These are phyloP conservation scores for Rhynchomys soricoides DNA, from an alignment of 2,113 vertebrate genomes.

Conservation along the genomic window DNA sequence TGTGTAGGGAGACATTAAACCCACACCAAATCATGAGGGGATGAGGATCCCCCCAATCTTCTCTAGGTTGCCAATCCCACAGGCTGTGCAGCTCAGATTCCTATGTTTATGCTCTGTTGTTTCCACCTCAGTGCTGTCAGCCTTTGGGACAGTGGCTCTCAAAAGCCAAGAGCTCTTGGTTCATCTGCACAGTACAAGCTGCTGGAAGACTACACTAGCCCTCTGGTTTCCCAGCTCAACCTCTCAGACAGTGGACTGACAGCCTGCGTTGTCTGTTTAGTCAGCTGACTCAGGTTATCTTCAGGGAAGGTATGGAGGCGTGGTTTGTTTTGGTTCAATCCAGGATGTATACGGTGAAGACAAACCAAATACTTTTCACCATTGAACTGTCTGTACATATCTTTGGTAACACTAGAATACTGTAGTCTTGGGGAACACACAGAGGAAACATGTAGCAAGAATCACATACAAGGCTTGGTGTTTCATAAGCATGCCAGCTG, in stretches of 20 bases:
- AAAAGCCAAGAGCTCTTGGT: constrained; percentile 50
- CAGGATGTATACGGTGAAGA: neutral
- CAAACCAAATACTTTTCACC: constrained; percentile 54
- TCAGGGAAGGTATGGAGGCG: constrained; percentile 63
- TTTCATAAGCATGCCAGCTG: neutral
- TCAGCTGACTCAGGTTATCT: constrained; percentile 77
- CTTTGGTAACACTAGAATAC: constrained; percentile 52
- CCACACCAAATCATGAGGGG: constrained; percentile 59
- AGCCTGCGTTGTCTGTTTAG: neutral
- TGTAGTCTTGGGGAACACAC: neutral
- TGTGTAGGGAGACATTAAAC: constrained; percentile 63
- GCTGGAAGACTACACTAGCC: constrained; percentile 55
- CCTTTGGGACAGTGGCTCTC: constrained; percentile 33
- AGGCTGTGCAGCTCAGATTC: neutral
- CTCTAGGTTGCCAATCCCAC: neutral
- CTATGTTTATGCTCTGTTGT: neutral
- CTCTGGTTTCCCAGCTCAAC: constrained; percentile 62
- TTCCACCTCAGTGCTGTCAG: constrained; percentile 10
- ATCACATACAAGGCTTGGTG: neutral
- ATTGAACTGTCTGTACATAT: neutral
- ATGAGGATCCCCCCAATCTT: constrained; percentile 19
- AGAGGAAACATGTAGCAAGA: neutral
- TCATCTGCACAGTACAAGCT: constrained; percentile 38
- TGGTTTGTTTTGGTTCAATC: neutral
- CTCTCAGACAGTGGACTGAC: constrained; percentile 53